These are phyloP conservation scores for Tachuris rubrigastra DNA, from an alignment of 2,113 vertebrate genomes.

Conservation along the genomic window DNA sequence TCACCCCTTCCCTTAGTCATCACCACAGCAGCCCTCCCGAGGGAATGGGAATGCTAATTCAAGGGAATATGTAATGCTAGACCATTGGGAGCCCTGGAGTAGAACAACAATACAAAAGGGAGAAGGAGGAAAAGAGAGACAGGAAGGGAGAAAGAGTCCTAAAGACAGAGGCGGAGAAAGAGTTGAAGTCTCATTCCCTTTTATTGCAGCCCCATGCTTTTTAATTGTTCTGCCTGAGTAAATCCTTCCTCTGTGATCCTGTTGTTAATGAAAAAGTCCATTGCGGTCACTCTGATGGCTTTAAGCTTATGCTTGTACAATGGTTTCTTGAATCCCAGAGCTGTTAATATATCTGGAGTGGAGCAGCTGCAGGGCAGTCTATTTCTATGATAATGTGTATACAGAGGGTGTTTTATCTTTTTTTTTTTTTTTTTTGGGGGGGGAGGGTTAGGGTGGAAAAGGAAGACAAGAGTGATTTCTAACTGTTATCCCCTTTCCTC, in stretches of 20 bases:
- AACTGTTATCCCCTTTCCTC: neutral
- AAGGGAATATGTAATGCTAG: slow-evolving; percentile 63
- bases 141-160: neutral
- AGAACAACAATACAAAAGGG: neutral
- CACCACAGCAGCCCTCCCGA: slow-evolving; percentile 29
- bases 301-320: slow-evolving; percentile 59
- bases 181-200: slow-evolving; percentile 32
- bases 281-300: slow-evolving; percentile 38
- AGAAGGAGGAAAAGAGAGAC: neutral
- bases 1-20: slow-evolving; percentile 75
- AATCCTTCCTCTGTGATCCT: slow-evolving; percentile 43
- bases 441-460: fast-evolving
- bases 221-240: slow-evolving; percentile 54
- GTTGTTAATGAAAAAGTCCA: slow-evolving; percentile 64
- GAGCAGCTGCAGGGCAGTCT: slow-evolving; percentile 56
- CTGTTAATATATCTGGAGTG: slow-evolving; percentile 57
- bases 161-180: neutral
- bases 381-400: slow-evolving; percentile 65
- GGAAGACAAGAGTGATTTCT: neutral
- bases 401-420: neutral
- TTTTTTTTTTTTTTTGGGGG: neutral
- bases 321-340: slow-evolving; percentile 51
- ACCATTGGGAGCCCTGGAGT: slow-evolving; percentile 26
- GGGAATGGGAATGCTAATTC: slow-evolving; percentile 68
- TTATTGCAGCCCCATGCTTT: slow-evolving; percentile 54